phyloP scores from a whole-genome alignment of 1,140 invertebrate genomes.

The Caenorhabditis tropicalis region DNA sequence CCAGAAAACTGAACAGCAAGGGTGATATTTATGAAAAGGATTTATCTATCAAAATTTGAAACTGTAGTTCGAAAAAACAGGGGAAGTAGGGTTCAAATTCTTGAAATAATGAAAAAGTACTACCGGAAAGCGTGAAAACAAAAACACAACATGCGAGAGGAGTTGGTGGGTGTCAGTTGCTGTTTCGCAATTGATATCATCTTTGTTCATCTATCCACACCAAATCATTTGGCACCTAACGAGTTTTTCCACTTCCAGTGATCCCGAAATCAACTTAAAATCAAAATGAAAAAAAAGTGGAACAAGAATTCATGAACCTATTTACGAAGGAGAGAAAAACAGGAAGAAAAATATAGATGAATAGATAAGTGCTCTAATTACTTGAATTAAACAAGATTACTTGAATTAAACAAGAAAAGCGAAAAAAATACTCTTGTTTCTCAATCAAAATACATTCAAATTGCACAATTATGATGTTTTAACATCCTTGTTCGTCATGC shows the following conservation, averaged over 20 bases:
- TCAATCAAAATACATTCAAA: neutral
- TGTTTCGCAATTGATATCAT: slow-evolving; percentile 36
- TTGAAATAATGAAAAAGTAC: slow-evolving; percentile 1
- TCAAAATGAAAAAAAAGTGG: neutral
- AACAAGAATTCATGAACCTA: neutral
- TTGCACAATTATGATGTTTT: neutral
- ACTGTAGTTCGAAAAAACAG: neutral
- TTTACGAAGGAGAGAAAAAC: neutral
- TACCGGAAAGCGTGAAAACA: slow-evolving; percentile 31
- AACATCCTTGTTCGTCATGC: neutral
- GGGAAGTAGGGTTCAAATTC: neutral
- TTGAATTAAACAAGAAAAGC: too few species aligned
- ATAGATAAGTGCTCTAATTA: too few species aligned
- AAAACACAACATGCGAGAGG: slow-evolving; percentile 3
- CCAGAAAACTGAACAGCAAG: neutral
- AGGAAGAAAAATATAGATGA: too few species aligned
- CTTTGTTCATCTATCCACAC: slow-evolving; percentile 33
- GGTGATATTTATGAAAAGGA: too few species aligned
- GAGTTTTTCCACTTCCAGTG: slow-evolving; percentile 7
- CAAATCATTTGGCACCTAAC: slow-evolving; percentile 29
- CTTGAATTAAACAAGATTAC: neutral
- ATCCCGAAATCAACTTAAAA: slow-evolving; percentile 15
- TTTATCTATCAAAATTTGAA: neutral
- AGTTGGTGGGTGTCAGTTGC: slow-evolving; percentile 23
- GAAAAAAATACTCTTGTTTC: neutral